Evolutionary conservation across 2,797 vertebrate species (phyloP), one percentile per base, ranked within the genome.

Genomic region (Eidolon dupreanum): DNA sequence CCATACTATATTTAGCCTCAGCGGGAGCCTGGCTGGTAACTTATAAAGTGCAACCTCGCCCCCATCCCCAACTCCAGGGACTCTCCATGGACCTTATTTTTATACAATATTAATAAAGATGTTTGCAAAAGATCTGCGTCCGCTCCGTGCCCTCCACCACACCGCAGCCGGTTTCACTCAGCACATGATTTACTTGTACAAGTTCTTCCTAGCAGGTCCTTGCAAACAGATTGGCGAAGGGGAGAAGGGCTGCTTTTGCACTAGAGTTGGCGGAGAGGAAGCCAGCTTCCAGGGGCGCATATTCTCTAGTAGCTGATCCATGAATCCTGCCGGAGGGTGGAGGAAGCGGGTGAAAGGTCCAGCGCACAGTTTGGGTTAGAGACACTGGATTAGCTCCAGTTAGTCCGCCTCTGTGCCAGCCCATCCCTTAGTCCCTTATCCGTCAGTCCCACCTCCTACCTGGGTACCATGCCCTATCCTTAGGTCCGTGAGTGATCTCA

Each of bases 31-130:
- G 90, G 94, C 87, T 84, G 90, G 41, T 97, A 97, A 98, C 84
- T 97, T 97, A 96, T 86, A 41, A 94, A 90, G 77, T 90, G 81
- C 70, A 55, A 93, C 75, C 82, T 92, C 22, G 10, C 41, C 51
- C 31, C 49, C 13, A 26, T 3, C 38, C 79, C 63, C 31, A 51
- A 51, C 82, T 68, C 87, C 4, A 28, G 90, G 90, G 81, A 86
- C 63, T 88, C 79, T 84, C 79, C 89, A 31, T 12, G 95, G 92
- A 95, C 90, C 97, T 94, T 98, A 97, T 98, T 98, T 98, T 98
- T 97, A 91, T 98, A 98, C 88, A 63, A 97, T 89, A 97, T 90
- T 82, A 98, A 98, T 98, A 98, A 98, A 98, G 89, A 96, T 66
- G 51, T 98, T 98, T 98, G 83, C 96, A 97, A 94, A 94, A 97